Base-by-base conservation (phyloP, 2,888 invertebrate genomes). In the Salticus scenicus region DNA sequence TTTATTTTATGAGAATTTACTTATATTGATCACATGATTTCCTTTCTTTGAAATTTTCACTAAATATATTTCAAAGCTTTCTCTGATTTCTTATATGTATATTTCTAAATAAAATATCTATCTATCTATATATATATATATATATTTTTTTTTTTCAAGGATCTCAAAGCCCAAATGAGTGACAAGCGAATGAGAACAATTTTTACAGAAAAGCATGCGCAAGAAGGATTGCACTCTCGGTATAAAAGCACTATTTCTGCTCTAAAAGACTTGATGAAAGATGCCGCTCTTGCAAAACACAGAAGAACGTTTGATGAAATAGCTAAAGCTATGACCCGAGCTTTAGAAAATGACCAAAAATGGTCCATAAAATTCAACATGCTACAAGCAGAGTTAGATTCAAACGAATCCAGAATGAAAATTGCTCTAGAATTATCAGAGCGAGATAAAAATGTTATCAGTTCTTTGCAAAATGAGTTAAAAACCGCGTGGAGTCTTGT, bases 381-480 rank as follows among this genome's bases (percentile, higher is more conserved):
- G 24, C 30, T 76, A 5, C 42, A 72, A 33, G 33, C 47, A 2
- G 76, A 76, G 27, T n/a, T 83, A 28, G 64, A 27, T 17, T 57
- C 76, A 10, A 76, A 76, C 33, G 31, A 31, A 1, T 76, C 76
- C 0, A 83, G 76, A 71, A 67, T 83, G 5, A 76, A 66, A 47
- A 64, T 66, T 12, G 71, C 76, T 1, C n/a, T 76, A 31, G 47
- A 72, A 17, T 8, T 83, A 28, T 71, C 76, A 42, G 76, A 64
- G 37, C 71, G 76, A 8, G 83, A 83, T 12, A 83, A 83, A 51
- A 76, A 33, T 12, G 71, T 47, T 7, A 83, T 83, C n/a, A 71
- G 76, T 17, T 72, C 71, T 1, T 24, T 76, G 37, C 71, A 77
- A 20, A 51, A 47, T 27, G 82, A 81, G 24, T 37, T 81, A 2